Evolutionary conservation across 2,888 invertebrate species (phyloP), one percentile per base, ranked within the genome.

Genomic region (Ichneumoninae sp.): DNA sequence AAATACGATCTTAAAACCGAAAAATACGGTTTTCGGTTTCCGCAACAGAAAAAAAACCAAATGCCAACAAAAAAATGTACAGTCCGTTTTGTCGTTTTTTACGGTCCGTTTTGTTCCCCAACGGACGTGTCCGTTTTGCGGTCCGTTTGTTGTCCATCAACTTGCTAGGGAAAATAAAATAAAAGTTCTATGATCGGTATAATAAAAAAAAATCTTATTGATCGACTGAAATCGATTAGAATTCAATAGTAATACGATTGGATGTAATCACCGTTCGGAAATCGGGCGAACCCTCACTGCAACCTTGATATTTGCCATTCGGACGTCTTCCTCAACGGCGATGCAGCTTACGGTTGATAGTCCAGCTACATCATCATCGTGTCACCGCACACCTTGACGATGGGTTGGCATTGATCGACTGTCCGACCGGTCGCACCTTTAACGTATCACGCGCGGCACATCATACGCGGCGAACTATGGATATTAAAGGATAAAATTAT

Each of bases 221-320:
- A 62, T 52, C 4, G n/a, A n/a, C n/a, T 33, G 13, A 71, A 40
- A 60, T 19, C 33, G 13, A 79, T 16, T 16, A 16, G 4, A 47
- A 47, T 0, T 16, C 47, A 16, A 30, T 69, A 10, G n/a, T 52
- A 50, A n/a, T 13, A 7, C n/a, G 65, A 68, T 30, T 16, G 19
- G 66, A 72, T n/a, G 6, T 57, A 50, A 22, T 60, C 77, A 90
- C 96, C 95, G 95, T 86, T 95, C 94, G 30, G 96, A 96, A 90
- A 96, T 94, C 16, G 96, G 96, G 87, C 96, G 94, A 40, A 96
- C 95, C 88, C 96, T 94, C 74, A 96, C 95, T 22, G 95, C 96
- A 89, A 96, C 95, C 91, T 96, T 96, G 75, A 96, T 95, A 88
- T 95, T 95, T 54, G 95, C 95, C 96, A 96, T 96, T 85, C 88